These are phyloP conservation scores for Rutpela maculata DNA, from an alignment of 2,888 invertebrate species.

Conservation along the genomic window DNA sequence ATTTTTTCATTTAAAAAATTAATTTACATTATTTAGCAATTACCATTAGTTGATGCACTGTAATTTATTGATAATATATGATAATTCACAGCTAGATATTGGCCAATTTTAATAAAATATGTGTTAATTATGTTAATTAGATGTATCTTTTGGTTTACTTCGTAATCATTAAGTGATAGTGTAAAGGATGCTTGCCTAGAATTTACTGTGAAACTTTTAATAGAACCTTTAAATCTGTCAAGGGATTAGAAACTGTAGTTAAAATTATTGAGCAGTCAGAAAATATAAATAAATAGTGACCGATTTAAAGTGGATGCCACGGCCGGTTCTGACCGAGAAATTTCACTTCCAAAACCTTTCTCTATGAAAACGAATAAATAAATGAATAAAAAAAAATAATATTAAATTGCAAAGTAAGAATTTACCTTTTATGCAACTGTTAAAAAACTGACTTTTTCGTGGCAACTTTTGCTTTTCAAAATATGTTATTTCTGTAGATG, in stretches of 20 bases:
- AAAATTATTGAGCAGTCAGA: slow-evolving; percentile 29
- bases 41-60: slow-evolving; percentile 30
- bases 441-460: too few relatives aligned
- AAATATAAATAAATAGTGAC: neutral
- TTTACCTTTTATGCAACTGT: too few relatives aligned
- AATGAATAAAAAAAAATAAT: too few relatives aligned
- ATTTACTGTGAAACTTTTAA: slow-evolving; percentile 20
- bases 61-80: slow-evolving; percentile 36
- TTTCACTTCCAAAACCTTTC: neutral
- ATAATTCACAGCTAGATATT: slow-evolving; percentile 34
- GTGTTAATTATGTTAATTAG: slow-evolving; percentile 35
- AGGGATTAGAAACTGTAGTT: slow-evolving; percentile 25
- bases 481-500: too few relatives aligned
- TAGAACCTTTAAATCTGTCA: slow-evolving; percentile 38
- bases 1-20: neutral
- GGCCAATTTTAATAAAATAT: slow-evolving; percentile 40
- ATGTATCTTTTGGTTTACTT: slow-evolving; percentile 27
- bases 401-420: too few relatives aligned
- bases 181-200: slow-evolving; percentile 20
- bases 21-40: slow-evolving; percentile 40
- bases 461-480: too few relatives aligned
- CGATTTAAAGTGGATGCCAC: neutral
- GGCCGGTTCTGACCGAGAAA: neutral
- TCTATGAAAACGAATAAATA: neutral
- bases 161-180: slow-evolving; percentile 23